Base-by-base conservation (phyloP, 1,140 invertebrate genomes). In the Eumaeus atala region DNA sequence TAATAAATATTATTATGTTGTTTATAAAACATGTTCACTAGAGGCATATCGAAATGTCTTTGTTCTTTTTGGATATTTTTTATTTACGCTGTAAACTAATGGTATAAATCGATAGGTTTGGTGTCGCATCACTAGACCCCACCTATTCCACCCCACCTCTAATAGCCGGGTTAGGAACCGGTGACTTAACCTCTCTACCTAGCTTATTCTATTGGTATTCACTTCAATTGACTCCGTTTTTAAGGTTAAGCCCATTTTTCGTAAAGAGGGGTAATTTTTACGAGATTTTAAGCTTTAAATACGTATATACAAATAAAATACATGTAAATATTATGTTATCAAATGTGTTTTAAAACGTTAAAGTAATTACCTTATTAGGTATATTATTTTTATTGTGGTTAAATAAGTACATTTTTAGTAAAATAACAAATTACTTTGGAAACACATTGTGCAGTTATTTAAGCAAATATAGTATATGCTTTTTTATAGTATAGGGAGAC, bases 91-190 rank as follows among this genome's bases (percentile, higher is more conserved):
- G 65, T 51, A 34, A 48, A 10, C 10, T n/a, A 49, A 50, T 60
- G 64, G 63, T 66, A 51, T 56, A 36, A 36, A 58, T 62, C 53
- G 52, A 57, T 36, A 56, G n/a, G n/a, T 35, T 28, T 7, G 48
- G 35, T 48, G 17, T 7, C 16, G 21, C 62, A 61, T 64, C 61
- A 49, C 66, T 58, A 66, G 33, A 58, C 64, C 37, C 50, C 58
- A 59, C 59, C 63, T 61, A 48, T 59, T 16, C 50, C 58, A 65
- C 69, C 71, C 66, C 67, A 70, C 66, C 60, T 63, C 66, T 64
- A 83, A 80, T 80, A 78, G 68, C 58, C 59, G 58, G 80, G 75
- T 77, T 74, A 69, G 34, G 34, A 67, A 62, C 62, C 72, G 62
- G 65, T 35, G 72, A 67, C 62, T 74, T 77, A 81, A 77, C 75